A percentile compares a stretch with the other conserved stretches of the same genome.
Conservation (phyloP, 2,113 vertebrate species). For the Haemorhous mexicanus region DNA sequence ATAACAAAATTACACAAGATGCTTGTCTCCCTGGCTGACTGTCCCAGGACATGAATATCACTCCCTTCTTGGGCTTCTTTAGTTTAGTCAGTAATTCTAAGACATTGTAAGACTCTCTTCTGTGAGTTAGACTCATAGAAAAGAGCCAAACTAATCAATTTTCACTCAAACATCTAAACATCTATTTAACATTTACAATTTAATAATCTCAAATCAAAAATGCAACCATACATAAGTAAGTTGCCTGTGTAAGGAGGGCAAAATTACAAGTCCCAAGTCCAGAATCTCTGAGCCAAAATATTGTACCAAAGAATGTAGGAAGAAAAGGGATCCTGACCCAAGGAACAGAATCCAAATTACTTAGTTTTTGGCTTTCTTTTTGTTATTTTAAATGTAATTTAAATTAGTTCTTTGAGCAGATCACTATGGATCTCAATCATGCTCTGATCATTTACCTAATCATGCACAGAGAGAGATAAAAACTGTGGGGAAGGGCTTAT, state of each 20-base stretch:
- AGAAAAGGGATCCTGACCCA: background rate
- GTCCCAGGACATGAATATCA: background rate
- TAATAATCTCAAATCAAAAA: background rate
- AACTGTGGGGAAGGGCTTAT: rapidly evolving
- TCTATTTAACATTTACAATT: background rate
- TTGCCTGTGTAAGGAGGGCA: background rate
- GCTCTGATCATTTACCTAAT: background rate
- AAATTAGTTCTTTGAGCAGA: background rate
- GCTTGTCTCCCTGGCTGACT: background rate
- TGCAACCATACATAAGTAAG: background rate
- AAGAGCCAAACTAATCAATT: background rate
- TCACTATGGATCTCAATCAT: background rate
- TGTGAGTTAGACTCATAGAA: background rate
- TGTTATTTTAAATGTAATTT: background rate
- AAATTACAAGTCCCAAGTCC: background rate
- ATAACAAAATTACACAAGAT: background rate
- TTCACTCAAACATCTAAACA: background rate
- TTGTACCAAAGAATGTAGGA: background rate
- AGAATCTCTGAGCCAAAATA: background rate
- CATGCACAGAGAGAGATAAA: background rate
- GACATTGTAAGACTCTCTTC: background rate
- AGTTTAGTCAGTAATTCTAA: background rate
- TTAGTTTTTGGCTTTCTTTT: rapidly evolving
- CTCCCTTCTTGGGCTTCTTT: background rate
- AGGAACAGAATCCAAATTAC: background rate